phyloP scores from a whole-genome alignment of 2,888 invertebrate genomes.

The Resseliella maxima region DNA sequence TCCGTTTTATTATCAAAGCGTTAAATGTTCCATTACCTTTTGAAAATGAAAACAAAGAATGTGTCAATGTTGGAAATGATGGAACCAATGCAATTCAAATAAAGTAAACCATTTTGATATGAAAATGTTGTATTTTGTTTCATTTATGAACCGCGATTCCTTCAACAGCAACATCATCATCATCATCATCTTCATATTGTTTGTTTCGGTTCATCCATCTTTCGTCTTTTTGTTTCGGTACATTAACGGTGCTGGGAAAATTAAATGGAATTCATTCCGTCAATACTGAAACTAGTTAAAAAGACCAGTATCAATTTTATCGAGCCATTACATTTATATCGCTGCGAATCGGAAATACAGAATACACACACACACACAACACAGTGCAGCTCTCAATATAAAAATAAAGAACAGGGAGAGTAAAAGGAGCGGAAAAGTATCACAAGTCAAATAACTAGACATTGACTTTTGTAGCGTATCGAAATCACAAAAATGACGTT shows the following conservation, averaged over 20 bases:
- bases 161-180: too few species aligned
- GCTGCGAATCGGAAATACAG: not conserved
- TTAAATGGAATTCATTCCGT: not conserved
- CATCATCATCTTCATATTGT: not conserved
- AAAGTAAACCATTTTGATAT: too few species aligned
- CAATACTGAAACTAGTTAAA: not conserved
- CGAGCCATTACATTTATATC: constrained; percentile 28
- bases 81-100: too few species aligned
- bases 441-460: not conserved
- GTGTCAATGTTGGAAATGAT: too few species aligned
- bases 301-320: constrained; percentile 38
- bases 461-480: not conserved
- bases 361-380: not conserved
- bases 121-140: too few species aligned
- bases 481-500: constrained; percentile 3
- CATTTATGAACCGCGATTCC: too few species aligned
- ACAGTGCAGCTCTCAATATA: not conserved
- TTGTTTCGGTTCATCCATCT: not conserved
- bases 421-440: too few species aligned
- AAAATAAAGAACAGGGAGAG: not conserved
- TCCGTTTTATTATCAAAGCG: too few species aligned
- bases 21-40: too few species aligned
- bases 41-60: too few species aligned
- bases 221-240: constrained; percentile 1
- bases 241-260: constrained; percentile 7